Base-by-base conservation (phyloP, 1,140 invertebrate species). In the Pseudachorutes palmiensis region DNA sequence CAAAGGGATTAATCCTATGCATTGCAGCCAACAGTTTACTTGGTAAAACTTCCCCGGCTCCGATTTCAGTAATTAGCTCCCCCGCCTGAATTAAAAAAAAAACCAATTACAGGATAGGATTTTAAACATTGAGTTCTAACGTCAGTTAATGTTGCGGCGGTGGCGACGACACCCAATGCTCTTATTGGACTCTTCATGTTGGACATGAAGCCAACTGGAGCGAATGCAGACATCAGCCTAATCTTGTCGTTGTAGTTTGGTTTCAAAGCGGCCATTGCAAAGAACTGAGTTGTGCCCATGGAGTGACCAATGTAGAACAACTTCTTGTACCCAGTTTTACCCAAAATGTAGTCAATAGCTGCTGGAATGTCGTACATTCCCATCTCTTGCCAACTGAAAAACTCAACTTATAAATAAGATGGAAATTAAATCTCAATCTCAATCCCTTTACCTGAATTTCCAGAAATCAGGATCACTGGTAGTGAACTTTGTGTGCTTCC, bases 221-320 rank as follows among this genome's bases (percentile, higher is more conserved):
- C 87, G 66, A 89, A 75, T 0, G 85, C 85, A 64, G 87, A 81
- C 83, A 84, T 83, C 1, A 82, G 79, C 26, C 77, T 79, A 66
- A 88, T 83, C 77, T 86, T 87, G 19, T 81, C 73, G 70, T 86
- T 85, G 70, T 87, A 88, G 51, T 85, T 80, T 0, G 86, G 85
- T 41, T 80, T 78, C 45, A 81, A 77, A 1, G 84, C 84, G 49
- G 80, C 77, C 75, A 87, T 78, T 0, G 85, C 84, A 65, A 83
- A 85, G 69, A 83, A 84, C 36, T 81, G 77, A 16, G 85, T 84
- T 0, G 85, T 85, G 33, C 88, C 88, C 70, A 82, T 78, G 9
- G 83, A 84, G 67, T 89, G 85, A 0, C 86, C 89, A 1, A 88
- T 75, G 75, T 89, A 91, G 67, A 78, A 48, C 5, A 74, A n/a